phyloP scores from a whole-genome alignment of 2,888 invertebrate genomes.

The Drosophila falleni region DNA sequence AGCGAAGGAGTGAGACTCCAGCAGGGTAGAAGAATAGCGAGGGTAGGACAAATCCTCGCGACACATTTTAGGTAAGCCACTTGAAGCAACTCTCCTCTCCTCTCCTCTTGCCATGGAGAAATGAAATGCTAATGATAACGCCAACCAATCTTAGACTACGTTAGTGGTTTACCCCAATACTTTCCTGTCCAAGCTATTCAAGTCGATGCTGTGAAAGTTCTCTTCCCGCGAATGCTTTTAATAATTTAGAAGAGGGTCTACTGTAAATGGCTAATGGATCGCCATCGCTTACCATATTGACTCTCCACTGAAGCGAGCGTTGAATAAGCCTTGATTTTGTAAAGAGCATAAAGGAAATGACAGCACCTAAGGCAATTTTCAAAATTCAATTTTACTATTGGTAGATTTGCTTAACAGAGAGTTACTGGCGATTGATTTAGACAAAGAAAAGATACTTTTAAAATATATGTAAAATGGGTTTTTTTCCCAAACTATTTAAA shows the following conservation, averaged over 20 bases:
- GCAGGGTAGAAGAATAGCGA: slow-evolving; percentile 1
- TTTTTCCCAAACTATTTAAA: too few species aligned
- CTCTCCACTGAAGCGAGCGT: slow-evolving; percentile 34
- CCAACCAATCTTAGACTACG: slow-evolving; percentile 16
- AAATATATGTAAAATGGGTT: too few species aligned
- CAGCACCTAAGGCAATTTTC: not conserved
- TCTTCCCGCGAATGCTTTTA: slow-evolving; percentile 41
- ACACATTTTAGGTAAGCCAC: slow-evolving; percentile 70
- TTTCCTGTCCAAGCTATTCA: slow-evolving; percentile 25
- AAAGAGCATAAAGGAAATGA: slow-evolving; percentile 6
- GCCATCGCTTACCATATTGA: slow-evolving; percentile 45
- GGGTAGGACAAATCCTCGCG: slow-evolving; percentile 45
- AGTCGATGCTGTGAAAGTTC: slow-evolving; percentile 2
- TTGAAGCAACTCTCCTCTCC: slow-evolving; percentile 30
- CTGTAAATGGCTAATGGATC: slow-evolving; percentile 45
- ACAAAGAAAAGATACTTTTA: not conserved
- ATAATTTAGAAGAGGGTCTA: slow-evolving; percentile 53
- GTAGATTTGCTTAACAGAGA: not conserved
- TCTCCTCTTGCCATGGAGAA: not conserved
- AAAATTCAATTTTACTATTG: not conserved
- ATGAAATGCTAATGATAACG: slow-evolving; percentile 67
- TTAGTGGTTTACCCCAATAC: slow-evolving; percentile 35
- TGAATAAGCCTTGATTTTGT: slow-evolving; percentile 23
- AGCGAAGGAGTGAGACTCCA: not conserved
- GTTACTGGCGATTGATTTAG: not conserved